Conservation (phyloP, 2,113 vertebrate species). For the Pelecanoides urinatrix region DNA sequence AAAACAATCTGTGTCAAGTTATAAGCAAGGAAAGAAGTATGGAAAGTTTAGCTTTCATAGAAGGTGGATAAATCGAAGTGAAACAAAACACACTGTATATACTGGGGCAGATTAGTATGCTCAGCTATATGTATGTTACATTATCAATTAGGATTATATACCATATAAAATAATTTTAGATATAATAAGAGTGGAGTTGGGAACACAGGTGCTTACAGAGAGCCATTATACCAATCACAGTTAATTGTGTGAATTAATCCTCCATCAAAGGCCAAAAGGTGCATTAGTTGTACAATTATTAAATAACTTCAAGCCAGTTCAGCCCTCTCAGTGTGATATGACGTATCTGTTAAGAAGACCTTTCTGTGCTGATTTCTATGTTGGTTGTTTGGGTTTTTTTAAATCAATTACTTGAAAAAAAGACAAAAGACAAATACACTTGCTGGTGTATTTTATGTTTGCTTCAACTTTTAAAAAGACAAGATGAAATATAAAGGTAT, state of each 20-base stretch:
- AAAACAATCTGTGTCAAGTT: background rate
- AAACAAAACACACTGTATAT: background rate
- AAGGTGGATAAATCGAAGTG: background rate
- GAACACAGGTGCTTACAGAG: background rate
- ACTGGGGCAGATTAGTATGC: background rate
- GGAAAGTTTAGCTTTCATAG: background rate
- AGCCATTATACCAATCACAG: background rate
- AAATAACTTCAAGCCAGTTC: background rate
- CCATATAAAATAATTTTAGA: background rate
- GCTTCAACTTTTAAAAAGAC: background rate
- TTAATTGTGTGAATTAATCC: conserved; percentile 19
- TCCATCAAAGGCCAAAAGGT: background rate
- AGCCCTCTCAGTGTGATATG: background rate
- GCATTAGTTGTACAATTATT: background rate
- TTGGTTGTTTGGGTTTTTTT: background rate
- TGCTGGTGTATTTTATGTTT: background rate
- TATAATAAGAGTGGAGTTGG: background rate
- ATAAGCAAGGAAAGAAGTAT: background rate
- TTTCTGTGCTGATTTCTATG: background rate
- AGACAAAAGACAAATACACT: background rate
- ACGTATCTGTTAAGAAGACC: background rate
- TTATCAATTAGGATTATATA: conserved; percentile 1
- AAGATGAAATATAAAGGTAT: background rate
- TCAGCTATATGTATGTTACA: background rate
- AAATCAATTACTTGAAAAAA: background rate